phyloP scores from a whole-genome alignment of 2,113 vertebrate species.

The Forbesichthys papilliferus region DNA sequence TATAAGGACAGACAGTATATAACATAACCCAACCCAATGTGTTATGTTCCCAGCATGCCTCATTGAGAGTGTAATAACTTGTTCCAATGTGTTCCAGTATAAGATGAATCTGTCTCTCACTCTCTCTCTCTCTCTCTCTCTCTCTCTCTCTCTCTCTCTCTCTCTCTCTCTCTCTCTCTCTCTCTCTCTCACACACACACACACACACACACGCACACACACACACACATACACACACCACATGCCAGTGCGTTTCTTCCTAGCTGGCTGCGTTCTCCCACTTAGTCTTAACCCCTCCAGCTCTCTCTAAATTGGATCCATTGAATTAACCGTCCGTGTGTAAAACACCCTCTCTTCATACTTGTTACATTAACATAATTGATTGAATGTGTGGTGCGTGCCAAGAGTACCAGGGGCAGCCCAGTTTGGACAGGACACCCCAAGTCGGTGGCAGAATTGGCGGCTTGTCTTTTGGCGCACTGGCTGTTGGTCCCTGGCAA shows the following conservation, averaged over 20 bases:
- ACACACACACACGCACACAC: slow-evolving; percentile 13
- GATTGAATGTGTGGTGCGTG: slow-evolving; percentile 56
- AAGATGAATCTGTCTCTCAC: neutral
- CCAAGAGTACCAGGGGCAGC: slow-evolving; percentile 62
- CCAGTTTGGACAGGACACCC: slow-evolving; percentile 29
- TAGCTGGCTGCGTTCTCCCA: slow-evolving; percentile 38
- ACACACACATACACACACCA: slow-evolving; percentile 13
- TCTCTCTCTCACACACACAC: no score
- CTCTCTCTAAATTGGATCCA: slow-evolving; percentile 41
- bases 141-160: neutral
- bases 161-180: neutral
- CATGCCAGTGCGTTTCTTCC: slow-evolving; percentile 23
- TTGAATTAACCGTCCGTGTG: slow-evolving; percentile 49
- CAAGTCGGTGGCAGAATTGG: slow-evolving; percentile 50
- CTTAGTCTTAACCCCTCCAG: slow-evolving; percentile 54
- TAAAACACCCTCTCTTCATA: slow-evolving; percentile 48
- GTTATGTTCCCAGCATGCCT: slow-evolving; percentile 49
- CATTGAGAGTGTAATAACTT: slow-evolving; percentile 63
- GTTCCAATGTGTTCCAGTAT: slow-evolving; percentile 38
- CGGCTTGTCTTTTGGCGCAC: slow-evolving; percentile 47
- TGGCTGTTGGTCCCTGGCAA: slow-evolving; percentile 64
- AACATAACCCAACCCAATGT: slow-evolving; percentile 7
- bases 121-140: slow-evolving; percentile 5
- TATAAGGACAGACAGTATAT: no score
- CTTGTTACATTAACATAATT: slow-evolving; percentile 69